phyloP scores from a whole-genome alignment of 2,888 invertebrate species.

The Apoda limacodes region DNA sequence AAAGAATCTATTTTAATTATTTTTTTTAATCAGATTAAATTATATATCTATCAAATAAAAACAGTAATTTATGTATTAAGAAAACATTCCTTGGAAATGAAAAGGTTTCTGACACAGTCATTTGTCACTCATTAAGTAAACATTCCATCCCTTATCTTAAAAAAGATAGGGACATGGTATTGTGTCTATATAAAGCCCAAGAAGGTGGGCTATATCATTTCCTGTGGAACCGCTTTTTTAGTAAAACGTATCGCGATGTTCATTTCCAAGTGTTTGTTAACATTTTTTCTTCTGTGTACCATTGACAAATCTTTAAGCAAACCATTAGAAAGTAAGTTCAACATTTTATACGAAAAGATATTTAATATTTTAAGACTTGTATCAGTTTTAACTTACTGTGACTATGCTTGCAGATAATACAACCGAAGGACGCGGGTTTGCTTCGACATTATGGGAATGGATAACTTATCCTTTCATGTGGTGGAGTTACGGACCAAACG shows the following conservation, averaged over 20 bases:
- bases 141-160: slow-evolving; percentile 59
- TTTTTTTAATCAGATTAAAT: too few relatives aligned
- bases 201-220: slow-evolving; percentile 43
- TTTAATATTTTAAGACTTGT: not conserved
- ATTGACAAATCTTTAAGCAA: slow-evolving; percentile 34
- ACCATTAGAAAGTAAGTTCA: slow-evolving; percentile 50
- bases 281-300: slow-evolving; percentile 31
- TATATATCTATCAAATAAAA: too few relatives aligned
- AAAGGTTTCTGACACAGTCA: slow-evolving; percentile 34
- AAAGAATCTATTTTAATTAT: too few relatives aligned
- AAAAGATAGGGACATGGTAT: slow-evolving; percentile 43
- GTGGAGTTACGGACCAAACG: slow-evolving; percentile 37
- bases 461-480: slow-evolving; percentile 55
- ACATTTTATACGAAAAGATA: slow-evolving; percentile 1
- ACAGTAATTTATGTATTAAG: too few relatives aligned
- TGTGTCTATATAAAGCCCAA: slow-evolving; percentile 44
- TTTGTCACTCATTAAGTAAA: slow-evolving; percentile 57
- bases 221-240: slow-evolving; percentile 26
- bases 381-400: slow-evolving; percentile 6
- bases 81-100: slow-evolving; percentile 35
- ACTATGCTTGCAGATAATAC: slow-evolving; percentile 44
- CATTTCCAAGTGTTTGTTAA: slow-evolving; percentile 29
- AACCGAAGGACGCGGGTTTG: slow-evolving; percentile 44
- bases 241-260: slow-evolving; percentile 34
- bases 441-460: slow-evolving; percentile 57